Evolutionary conservation across 1,140 invertebrate species (phyloP).

Genomic region (Leptopilina clavipes): DNA sequence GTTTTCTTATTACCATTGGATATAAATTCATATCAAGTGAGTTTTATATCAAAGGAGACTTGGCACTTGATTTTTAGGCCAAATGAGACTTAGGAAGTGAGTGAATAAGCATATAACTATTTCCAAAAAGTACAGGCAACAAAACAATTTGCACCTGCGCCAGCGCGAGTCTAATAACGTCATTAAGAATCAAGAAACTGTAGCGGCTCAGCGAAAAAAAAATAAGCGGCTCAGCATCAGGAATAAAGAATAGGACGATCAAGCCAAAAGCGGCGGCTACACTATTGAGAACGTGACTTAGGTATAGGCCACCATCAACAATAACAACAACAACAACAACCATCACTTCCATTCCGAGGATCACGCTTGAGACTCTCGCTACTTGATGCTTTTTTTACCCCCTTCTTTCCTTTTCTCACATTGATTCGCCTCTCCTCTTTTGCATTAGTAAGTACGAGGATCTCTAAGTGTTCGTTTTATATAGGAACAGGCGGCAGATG

Average conservation of each 20-base stretch:
- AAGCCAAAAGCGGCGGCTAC: slow-evolving; percentile 38
- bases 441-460: slow-evolving; percentile 30
- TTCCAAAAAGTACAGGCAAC: no score
- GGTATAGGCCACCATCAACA: slow-evolving; percentile 1
- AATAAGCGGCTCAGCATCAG: slow-evolving; percentile 25
- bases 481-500: slow-evolving; percentile 55
- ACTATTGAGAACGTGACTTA: slow-evolving; percentile 37
- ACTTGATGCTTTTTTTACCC: slow-evolving; percentile 3
- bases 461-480: slow-evolving; percentile 33
- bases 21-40: no score
- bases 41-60: no score
- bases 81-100: no score
- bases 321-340: slow-evolving; percentile 17
- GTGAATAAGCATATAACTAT: no score
- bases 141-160: slow-evolving; percentile 45
- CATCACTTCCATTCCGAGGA: background rate
- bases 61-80: no score
- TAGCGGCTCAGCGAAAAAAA: no score
- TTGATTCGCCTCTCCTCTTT: background rate
- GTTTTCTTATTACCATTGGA: no score
- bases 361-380: background rate
- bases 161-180: background rate
- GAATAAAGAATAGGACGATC: slow-evolving; percentile 35
- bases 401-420: background rate
- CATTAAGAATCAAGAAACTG: slow-evolving; percentile 36